These are phyloP conservation scores for Gymnothorax reevesii DNA, from an alignment of 2,797 vertebrate genomes.

Conservation along the genomic window DNA sequence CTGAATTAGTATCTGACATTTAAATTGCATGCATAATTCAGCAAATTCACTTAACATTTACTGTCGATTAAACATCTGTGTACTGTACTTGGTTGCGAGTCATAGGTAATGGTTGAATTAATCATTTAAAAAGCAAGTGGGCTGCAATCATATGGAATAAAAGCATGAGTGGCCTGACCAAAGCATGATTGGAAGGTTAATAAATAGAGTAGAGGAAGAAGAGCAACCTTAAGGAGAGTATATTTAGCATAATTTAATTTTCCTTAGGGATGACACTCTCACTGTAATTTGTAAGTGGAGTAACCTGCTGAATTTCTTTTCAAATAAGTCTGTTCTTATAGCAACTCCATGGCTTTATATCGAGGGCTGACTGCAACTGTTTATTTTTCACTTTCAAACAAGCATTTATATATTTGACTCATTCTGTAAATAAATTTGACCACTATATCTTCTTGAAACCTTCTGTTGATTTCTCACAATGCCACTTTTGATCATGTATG, in stretches of 20 bases:
- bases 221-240: neutral
- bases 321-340: neutral
- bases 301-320: neutral
- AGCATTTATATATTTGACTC: neutral
- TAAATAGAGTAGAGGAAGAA: neutral
- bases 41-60: constrained; percentile 8
- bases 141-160: neutral
- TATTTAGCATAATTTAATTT: constrained; percentile 5
- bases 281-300: neutral
- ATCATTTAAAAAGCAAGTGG: constrained; percentile 21
- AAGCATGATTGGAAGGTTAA: neutral
- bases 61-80: constrained; percentile 4
- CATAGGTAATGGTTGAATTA: constrained; percentile 17
- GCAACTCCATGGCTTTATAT: no score
- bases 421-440: neutral
- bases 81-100: constrained; percentile 4
- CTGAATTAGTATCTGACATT: constrained; percentile 15
- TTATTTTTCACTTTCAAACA: neutral
- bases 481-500: neutral
- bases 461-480: neutral
- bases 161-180: constrained; percentile 11
- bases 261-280: constrained; percentile 2
- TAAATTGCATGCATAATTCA: constrained; percentile 21
- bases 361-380: no score
- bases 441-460: neutral